Conservation (phyloP, 2,797 vertebrate genomes). For the Tapera naevia region DNA sequence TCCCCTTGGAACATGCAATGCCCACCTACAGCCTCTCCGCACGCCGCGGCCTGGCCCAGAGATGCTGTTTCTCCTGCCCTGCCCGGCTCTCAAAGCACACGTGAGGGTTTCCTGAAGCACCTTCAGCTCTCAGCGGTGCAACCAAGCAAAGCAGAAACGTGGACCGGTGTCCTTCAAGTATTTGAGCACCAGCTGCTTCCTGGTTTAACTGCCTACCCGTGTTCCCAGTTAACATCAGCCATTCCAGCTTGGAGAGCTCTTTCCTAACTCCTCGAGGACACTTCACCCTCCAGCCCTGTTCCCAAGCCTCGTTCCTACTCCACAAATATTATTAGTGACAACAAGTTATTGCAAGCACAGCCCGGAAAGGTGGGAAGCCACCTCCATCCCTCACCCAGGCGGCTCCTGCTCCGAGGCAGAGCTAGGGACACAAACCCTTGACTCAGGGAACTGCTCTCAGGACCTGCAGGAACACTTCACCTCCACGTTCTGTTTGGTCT, state of each 20-base stretch:
- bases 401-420: neutral
- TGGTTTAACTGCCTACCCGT: fast-evolving
- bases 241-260: neutral
- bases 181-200: neutral
- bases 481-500: neutral
- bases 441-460: neutral
- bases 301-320: neutral
- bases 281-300: neutral
- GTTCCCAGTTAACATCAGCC: neutral
- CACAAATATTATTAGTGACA: neutral
- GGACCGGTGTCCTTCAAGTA: neutral
- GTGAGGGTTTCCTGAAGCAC: neutral
- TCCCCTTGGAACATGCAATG: neutral
- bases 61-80: neutral
- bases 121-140: fast-evolving
- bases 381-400: too few species aligned
- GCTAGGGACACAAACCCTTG: neutral
- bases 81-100: neutral
- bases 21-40: neutral
- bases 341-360: neutral
- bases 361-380: neutral
- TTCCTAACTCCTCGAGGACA: neutral
- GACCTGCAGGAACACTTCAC: neutral
- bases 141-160: neutral
- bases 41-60: neutral